These are phyloP conservation scores for Tipula unca DNA, from an alignment of 2,888 invertebrate species.

Conservation along the genomic window DNA sequence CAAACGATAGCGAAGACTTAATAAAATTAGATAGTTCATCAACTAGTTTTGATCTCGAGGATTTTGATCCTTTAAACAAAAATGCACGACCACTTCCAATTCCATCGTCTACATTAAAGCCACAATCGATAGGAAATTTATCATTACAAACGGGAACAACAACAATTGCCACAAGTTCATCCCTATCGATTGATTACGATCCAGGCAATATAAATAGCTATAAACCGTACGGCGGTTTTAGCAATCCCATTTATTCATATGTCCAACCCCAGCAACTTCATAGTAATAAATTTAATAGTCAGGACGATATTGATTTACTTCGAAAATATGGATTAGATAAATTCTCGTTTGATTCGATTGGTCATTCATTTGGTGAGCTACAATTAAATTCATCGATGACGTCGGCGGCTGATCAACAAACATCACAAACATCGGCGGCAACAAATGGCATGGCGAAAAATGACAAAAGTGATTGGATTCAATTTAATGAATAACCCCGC, in stretches of 20 bases:
- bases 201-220: background rate
- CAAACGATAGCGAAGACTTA: conserved; percentile 47
- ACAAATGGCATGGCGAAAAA: background rate
- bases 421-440: background rate
- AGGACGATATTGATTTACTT: conserved; percentile 39
- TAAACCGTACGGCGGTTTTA: conserved; percentile 23
- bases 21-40: conserved; percentile 60
- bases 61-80: conserved; percentile 55
- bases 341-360: conserved; percentile 27
- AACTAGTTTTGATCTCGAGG: conserved; percentile 52
- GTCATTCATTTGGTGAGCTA: background rate
- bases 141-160: conserved; percentile 21
- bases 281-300: conserved; percentile 30
- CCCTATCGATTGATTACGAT: background rate
- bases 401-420: background rate
- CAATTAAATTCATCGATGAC: background rate
- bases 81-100: conserved; percentile 42
- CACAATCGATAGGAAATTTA: background rate
- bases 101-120: conserved; percentile 18
- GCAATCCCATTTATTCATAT: conserved; percentile 46
- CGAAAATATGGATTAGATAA: conserved; percentile 42
- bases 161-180: conserved; percentile 22
- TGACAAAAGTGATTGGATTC: background rate
- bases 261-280: conserved; percentile 44
- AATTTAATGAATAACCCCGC: background rate